Evolutionary conservation across 37 sponge, comb jelly and placozoan species (phyloP).

Genomic region (Ephydatia muelleri): DNA sequence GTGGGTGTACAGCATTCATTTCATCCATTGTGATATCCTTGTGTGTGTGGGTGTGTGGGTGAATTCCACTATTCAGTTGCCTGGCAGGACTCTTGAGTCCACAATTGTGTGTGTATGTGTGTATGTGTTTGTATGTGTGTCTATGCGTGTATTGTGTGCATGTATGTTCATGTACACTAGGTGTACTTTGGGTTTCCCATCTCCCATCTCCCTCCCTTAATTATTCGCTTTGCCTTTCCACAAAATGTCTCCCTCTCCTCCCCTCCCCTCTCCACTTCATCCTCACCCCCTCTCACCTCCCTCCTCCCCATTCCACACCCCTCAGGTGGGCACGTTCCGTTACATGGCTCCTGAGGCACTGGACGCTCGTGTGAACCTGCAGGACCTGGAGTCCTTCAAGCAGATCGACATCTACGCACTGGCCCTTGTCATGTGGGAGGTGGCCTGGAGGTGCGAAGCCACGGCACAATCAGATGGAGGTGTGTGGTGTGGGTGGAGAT

Average conservation of each 20-base stretch:
- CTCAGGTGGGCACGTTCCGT: conserved; percentile 82
- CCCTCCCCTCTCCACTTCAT: background rate
- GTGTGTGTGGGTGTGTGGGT: no score
- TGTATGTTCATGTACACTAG: no score
- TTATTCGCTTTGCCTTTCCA: no score
- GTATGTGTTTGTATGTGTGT: no score
- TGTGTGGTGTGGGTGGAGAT: background rate
- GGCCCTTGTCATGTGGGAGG: conserved; percentile 91
- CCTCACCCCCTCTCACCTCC: background rate
- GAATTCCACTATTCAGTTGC: no score
- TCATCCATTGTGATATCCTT: no score
- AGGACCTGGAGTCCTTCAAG: conserved; percentile 82
- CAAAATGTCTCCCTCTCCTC: background rate
- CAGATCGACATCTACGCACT: conserved; percentile 93
- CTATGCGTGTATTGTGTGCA: no score
- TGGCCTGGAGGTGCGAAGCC: conserved; percentile 50
- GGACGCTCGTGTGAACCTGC: conserved; percentile 83
- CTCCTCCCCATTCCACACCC: background rate
- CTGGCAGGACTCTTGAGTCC: no score
- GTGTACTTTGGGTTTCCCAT: no score
- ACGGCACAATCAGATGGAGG: conserved; percentile 11
- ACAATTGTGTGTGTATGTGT: no score
- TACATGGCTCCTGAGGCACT: conserved; percentile 95
- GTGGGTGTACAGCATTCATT: conserved; percentile 1
- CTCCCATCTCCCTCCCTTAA: no score